These are phyloP conservation scores for Drosophila kohkoa DNA, from an alignment of 1,140 invertebrate species.

Conservation along the genomic window DNA sequence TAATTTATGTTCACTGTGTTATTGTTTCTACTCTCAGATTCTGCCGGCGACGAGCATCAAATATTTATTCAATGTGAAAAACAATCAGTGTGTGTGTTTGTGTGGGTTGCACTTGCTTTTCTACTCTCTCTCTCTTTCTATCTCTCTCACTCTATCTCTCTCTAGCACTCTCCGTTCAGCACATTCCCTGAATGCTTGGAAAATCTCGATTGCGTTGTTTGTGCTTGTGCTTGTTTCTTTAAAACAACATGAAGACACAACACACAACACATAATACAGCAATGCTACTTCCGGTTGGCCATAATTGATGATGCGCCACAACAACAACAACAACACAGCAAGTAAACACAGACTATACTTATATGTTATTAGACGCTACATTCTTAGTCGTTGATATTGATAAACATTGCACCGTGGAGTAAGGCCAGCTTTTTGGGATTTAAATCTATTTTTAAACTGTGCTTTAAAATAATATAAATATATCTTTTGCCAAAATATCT, in stretches of 20 bases:
- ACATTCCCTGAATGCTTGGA: conserved; percentile 10
- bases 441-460: no score
- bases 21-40: conserved; percentile 21
- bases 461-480: no score
- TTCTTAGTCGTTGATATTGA: not conserved
- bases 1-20: conserved; percentile 16
- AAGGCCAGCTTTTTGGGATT: no score
- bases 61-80: conserved; percentile 70
- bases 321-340: conserved; percentile 17
- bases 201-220: conserved; percentile 41
- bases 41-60: conserved; percentile 51
- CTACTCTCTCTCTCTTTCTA: not conserved
- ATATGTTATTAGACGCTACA: conserved; percentile 21
- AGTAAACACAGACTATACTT: not conserved
- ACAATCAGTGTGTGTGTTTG: conserved; percentile 38
- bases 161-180: no score
- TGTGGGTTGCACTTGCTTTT: conserved; percentile 14
- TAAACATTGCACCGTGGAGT: no score
- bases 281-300: conserved; percentile 70
- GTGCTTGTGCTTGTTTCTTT: conserved; percentile 39
- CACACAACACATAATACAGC: conserved; percentile 54
- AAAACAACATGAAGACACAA: conserved; percentile 67
- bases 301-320: conserved; percentile 75
- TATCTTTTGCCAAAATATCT: no score
- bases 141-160: not conserved